Conservation (phyloP, 2,797 vertebrate genomes). For the Oceanodroma leucorhoa region DNA sequence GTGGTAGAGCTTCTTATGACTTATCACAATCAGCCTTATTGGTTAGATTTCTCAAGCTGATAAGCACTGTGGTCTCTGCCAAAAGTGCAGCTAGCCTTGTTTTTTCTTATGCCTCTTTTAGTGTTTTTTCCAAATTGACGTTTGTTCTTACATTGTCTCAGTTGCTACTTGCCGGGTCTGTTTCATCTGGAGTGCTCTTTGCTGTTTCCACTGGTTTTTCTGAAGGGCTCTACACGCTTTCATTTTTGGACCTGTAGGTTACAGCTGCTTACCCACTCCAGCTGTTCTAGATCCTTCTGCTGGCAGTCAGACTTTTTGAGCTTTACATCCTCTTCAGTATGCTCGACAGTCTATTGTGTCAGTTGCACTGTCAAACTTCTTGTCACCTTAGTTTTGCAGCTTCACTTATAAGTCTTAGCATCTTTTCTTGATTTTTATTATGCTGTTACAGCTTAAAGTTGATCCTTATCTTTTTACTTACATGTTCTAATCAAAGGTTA, state of each 20-base stretch:
- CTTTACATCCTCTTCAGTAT: not conserved
- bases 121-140: not conserved
- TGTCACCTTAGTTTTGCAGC: not conserved
- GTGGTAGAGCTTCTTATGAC: not conserved
- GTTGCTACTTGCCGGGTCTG: not conserved
- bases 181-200: not conserved
- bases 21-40: not conserved
- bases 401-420: not conserved
- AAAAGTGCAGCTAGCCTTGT: not conserved
- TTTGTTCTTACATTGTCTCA: not conserved
- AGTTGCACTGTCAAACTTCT: not conserved
- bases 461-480: not conserved
- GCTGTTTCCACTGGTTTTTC: not conserved
- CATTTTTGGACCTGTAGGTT: not conserved
- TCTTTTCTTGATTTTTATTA: not conserved
- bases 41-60: not conserved
- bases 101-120: not conserved
- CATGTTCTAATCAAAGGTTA: not conserved
- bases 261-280: not conserved
- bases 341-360: not conserved
- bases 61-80: not conserved
- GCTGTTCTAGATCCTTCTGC: not conserved
- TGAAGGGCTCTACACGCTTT: not conserved
- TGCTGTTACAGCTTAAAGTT: not conserved
- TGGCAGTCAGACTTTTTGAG: not conserved